These are phyloP conservation scores for Sialia sialis DNA, from an alignment of 2,113 vertebrate genomes.

Conservation along the genomic window DNA sequence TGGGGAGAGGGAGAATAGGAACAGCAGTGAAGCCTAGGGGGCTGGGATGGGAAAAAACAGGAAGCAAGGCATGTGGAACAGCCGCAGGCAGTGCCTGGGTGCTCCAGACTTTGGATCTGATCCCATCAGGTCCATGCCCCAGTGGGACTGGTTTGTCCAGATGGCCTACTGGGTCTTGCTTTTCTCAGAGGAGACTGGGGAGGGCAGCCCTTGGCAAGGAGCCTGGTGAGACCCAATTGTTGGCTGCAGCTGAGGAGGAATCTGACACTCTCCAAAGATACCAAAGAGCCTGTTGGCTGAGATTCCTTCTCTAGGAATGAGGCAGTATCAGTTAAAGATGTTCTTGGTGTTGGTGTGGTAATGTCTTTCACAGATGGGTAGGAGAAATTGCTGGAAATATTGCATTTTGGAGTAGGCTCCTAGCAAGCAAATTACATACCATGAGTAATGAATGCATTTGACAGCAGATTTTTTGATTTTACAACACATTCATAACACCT, in stretches of 20 bases:
- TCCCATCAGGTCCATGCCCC: neutral
- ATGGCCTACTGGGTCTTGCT: neutral
- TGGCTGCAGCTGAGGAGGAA: neutral
- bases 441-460: neutral
- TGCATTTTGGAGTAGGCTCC: neutral
- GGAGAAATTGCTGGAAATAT: neutral
- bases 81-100: neutral
- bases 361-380: neutral
- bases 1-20: neutral
- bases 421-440: neutral
- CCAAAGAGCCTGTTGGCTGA: neutral
- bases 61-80: neutral
- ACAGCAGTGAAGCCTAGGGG: neutral
- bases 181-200: neutral
- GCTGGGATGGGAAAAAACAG: neutral
- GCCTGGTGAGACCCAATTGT: neutral
- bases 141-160: neutral
- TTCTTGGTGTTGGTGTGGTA: neutral
- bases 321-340: neutral
- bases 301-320: neutral
- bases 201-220: neutral
- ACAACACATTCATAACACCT: slow-evolving; percentile 2
- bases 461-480: slow-evolving; percentile 27
- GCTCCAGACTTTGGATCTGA: too few relatives aligned
- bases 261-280: neutral